Percentiles rank a stretch among this genome's conserved stretches.
Evolutionary conservation across 2,113 vertebrate genomes (phyloP).

Genomic region (Aspiorhynchus laticeps): DNA sequence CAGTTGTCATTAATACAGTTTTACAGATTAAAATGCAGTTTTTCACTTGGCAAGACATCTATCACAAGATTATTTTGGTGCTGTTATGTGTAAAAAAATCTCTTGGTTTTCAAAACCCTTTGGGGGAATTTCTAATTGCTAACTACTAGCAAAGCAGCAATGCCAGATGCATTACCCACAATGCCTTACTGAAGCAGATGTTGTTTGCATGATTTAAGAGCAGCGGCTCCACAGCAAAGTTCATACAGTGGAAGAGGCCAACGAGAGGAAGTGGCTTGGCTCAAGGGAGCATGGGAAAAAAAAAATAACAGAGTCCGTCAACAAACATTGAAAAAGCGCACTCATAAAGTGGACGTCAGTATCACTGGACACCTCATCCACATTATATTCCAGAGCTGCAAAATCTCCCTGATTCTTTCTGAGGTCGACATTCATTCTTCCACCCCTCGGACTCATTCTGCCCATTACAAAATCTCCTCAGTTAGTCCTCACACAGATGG

Average conservation of each 20-base stretch:
- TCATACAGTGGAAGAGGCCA: constrained; percentile 22
- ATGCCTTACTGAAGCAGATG: constrained; percentile 47
- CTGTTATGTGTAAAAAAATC: neutral
- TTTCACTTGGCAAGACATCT: constrained; percentile 9
- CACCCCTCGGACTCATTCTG: constrained; percentile 54
- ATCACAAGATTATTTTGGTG: neutral
- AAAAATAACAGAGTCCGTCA: constrained; percentile 13
- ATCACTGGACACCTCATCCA: neutral
- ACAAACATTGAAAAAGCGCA: neutral
- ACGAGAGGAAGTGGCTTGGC: constrained; percentile 47
- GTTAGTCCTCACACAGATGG: constrained; percentile 77
- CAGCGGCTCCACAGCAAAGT: neutral
- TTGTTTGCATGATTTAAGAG: constrained; percentile 37
- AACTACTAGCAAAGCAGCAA: neutral
- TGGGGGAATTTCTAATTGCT: constrained; percentile 25
- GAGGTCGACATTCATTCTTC: constrained; percentile 5
- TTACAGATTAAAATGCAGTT: neutral
- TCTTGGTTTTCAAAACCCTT: neutral
- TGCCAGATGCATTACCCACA: constrained; percentile 44
- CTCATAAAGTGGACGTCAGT: neutral
- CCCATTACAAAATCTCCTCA: constrained; percentile 64
- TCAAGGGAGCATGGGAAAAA: constrained; percentile 35
- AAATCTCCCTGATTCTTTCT: constrained; percentile 42
- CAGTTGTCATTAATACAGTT: constrained; percentile 6
- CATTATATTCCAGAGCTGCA: constrained; percentile 30